phyloP scores from a whole-genome alignment of 2,797 vertebrate genomes.

The Fistularia tabacaria region DNA sequence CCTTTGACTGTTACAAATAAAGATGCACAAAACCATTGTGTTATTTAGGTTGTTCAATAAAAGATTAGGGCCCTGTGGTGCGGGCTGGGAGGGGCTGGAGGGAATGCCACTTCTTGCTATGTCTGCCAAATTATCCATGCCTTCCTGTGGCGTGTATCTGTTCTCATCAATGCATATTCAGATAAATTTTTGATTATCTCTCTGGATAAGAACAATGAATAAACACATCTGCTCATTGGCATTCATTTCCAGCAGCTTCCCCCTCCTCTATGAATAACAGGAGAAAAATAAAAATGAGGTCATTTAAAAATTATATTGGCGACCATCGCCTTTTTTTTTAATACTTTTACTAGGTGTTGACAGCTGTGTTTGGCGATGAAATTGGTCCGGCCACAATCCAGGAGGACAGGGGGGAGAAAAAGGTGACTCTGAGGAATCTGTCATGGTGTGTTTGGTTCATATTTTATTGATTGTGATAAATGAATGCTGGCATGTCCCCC shows the following conservation, averaged over 20 bases:
- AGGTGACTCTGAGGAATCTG: not conserved
- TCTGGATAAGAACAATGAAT: constrained; percentile 51
- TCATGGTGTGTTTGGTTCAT: constrained; percentile 14
- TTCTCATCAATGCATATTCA: constrained; percentile 40
- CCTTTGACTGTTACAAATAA: constrained; percentile 77
- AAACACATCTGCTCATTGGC: constrained; percentile 49
- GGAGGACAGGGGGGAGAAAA: constrained; percentile 13
- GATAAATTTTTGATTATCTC: constrained; percentile 56
- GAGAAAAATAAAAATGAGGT: constrained; percentile 53
- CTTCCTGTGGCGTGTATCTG: constrained; percentile 36
- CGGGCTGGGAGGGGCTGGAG: constrained; percentile 16
- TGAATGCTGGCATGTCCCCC: constrained; percentile 29
- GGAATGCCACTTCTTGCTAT: constrained; percentile 24
- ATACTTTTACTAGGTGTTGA: constrained; percentile 21
- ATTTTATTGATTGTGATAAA: constrained; percentile 36
- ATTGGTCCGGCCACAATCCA: constrained; percentile 18
- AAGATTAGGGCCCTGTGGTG: constrained; percentile 56
- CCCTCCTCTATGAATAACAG: constrained; percentile 16
- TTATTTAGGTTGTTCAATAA: constrained; percentile 72
- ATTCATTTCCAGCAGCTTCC: constrained; percentile 37
- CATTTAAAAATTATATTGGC: constrained; percentile 34
- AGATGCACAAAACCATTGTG: constrained; percentile 72
- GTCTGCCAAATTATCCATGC: constrained; percentile 40
- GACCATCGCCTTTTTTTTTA: constrained; percentile 17
- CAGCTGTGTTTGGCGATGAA: constrained; percentile 39